Base-by-base conservation (phyloP, 2,888 invertebrate species). In the Ophonus ardosiacus region DNA sequence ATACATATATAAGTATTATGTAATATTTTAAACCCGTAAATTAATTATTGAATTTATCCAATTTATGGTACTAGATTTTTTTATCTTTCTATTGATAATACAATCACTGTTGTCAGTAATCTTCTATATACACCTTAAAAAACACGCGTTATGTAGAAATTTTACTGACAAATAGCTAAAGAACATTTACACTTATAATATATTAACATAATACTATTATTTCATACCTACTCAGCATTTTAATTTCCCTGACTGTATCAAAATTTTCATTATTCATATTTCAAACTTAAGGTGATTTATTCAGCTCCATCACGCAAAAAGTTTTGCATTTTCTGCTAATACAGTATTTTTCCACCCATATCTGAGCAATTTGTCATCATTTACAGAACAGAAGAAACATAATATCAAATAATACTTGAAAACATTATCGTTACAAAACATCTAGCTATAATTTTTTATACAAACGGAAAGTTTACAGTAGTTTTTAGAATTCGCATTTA, bases 341-440 rank as follows among this genome's bases (percentile, higher is more conserved):
- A 51, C n/a, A 31, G 68, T 68, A 68, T 63, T 38, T 68, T 68
- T 68, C 68, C 31, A 31, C 68, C 10, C 38, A 13, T 63, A 63
- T 63, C 63, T 63, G 13, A 68, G 68, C 68, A 68, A 68, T 68
- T 68, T 68, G 68, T 68, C 68, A 68, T 68, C 38, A 68, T 68
- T 68, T 68, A 31, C 38, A 2, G n/a, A 68, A 68, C 38, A 68
- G 38, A 31, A 68, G 68, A 38, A 68, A 38, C 24, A 31, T 7
- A 7, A 68, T 68, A 68, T 68, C 68, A 68, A 68, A 68, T 68
- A 31, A 68, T 68, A 68, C 68, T 68, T 68, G 68, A 68, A 31
- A 68, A 68, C 68, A 68, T 15, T 68, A 68, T 38, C 68, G 38
- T 13, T 4, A 24, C 24, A 31, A 10, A 15, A 15, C 31, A 68